These are phyloP conservation scores for Magallana nippona DNA, from an alignment of 2,888 invertebrate species.

Conservation along the genomic window DNA sequence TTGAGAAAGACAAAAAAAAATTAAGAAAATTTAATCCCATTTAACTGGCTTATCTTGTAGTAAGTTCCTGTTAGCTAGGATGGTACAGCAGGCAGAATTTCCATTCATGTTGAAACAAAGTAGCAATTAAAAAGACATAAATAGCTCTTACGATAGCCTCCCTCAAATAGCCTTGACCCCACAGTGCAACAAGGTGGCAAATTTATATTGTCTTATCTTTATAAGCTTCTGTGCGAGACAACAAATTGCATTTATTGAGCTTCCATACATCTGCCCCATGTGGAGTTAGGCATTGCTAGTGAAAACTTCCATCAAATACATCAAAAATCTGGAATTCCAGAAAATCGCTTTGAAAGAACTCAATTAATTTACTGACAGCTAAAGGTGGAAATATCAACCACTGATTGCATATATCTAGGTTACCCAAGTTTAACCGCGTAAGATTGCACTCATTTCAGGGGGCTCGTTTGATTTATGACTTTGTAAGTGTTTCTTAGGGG, in stretches of 20 bases:
- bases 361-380: conserved; percentile 1
- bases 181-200: neutral
- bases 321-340: neutral
- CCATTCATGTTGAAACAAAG: conserved; percentile 27
- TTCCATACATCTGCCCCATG: conserved; percentile 9
- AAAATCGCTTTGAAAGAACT: neutral
- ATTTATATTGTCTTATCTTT: conserved; percentile 8
- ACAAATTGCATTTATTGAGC: conserved; percentile 7
- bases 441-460: neutral
- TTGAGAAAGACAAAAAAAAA: neutral
- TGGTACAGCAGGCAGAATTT: neutral
- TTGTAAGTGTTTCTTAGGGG: neutral
- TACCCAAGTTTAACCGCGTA: neutral
- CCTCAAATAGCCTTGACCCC: conserved; percentile 2
- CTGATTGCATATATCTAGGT: neutral
- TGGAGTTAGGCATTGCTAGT: neutral
- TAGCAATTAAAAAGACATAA: neutral
- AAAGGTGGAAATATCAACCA: neutral
- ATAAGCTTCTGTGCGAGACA: neutral
- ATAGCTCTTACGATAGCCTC: neutral
- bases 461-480: neutral
- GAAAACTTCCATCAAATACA: conserved; percentile 23
- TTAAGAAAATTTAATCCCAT: conserved; percentile 13
- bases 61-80: neutral
- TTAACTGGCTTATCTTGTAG: conserved; percentile 9